Base-by-base conservation (phyloP, 92 coral and sea anemone species). In the Heteractis magnifica region DNA sequence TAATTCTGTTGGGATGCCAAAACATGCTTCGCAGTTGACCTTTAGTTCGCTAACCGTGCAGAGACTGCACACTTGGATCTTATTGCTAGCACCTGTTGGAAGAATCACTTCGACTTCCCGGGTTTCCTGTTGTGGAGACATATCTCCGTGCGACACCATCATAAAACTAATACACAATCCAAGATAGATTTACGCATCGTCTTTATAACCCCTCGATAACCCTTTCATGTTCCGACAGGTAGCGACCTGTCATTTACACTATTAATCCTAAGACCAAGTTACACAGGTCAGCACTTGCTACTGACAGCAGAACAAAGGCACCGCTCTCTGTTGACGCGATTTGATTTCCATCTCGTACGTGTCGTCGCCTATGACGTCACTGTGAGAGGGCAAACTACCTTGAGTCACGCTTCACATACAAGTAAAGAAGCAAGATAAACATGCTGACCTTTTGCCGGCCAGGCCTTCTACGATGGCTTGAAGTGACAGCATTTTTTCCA, bases 1-100 rank as follows among this genome's bases (percentile, higher is more conserved):
- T 51, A 94, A 55, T 62, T 89, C 81, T 16, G 87, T 58, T 18
- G 98, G 98, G 64, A 94, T 91, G 12, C 98, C 98, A 64, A 87
- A 70, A 50, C 88, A 81, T 77, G 86, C 52, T 71, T 94, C 98
- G 71, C 93, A 94, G 59, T 44, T 68, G 52, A 81, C 78, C 78
- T 94, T 94, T 13, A 94, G 77, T 73, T 91, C 92, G 34, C 83
- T 72, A 34, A 91, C 90, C 48, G 95, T 89, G 56, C 79, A 83
- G 51, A 76, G 48, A 13, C 18, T 34, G 19, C 11, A 41, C 58
- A 90, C 80, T 58, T 34, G 77, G 71, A 94, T 81, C 72, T 80
- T 82, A 53, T 83, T 88, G 19, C 75, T 52, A 34, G 79, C 83
- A 16, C 90, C 93, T 18, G 82, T 94, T 5, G 98, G 98, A 21